These are phyloP conservation scores for Temnothorax unifasciatus DNA, from an alignment of 2,888 invertebrate genomes.

Conservation along the genomic window DNA sequence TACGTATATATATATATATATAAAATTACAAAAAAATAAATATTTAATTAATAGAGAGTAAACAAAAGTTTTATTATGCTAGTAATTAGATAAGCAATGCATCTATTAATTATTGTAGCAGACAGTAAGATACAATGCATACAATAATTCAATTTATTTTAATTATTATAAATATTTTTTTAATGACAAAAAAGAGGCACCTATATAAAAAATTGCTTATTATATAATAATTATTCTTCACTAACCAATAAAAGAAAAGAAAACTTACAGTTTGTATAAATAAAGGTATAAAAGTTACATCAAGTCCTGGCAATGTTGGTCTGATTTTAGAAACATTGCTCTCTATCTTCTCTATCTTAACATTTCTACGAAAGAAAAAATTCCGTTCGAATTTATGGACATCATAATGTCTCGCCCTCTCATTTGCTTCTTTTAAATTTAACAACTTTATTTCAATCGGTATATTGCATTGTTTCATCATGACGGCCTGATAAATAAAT, in stretches of 20 bases:
- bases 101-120: neutral
- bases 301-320: conserved; percentile 88
- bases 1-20: neutral
- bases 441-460: conserved; percentile 87
- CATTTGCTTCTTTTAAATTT: conserved; percentile 67
- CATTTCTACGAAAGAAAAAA: conserved; percentile 13
- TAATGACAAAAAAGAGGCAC: neutral
- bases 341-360: neutral
- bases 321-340: conserved; percentile 77
- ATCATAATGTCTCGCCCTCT: conserved; percentile 73
- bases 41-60: neutral
- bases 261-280: conserved; percentile 88
- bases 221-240: neutral
- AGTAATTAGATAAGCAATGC: neutral
- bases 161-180: neutral
- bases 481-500: conserved; percentile 87
- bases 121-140: neutral
- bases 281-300: conserved; percentile 88
- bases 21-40: neutral
- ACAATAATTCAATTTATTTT: neutral
- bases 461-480: conserved; percentile 87
- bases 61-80: neutral
- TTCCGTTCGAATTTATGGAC: conserved; percentile 39
- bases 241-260: conserved; percentile 87
- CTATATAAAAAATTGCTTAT: neutral